A percentile compares a stretch with the other conserved stretches of the same genome.
phyloP scores from a whole-genome alignment of 30 jellyfish, hydroid and myxozoan genomes.

The Aurelia coerulea region DNA sequence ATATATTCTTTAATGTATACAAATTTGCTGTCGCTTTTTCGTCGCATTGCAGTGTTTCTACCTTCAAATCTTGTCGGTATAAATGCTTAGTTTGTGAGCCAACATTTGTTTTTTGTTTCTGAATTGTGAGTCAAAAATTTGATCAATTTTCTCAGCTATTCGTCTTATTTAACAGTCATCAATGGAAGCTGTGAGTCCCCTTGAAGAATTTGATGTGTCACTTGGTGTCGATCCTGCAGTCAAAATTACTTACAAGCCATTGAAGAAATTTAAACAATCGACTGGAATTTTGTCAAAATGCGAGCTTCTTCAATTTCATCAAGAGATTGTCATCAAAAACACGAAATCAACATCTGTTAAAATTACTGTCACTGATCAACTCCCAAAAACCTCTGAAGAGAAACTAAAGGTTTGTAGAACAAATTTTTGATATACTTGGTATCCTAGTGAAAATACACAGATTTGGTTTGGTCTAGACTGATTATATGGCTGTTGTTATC shows the following conservation, averaged over 20 bases:
- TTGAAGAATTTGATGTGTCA: constrained; percentile 89
- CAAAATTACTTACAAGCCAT: constrained; percentile 88
- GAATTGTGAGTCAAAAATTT: background rate
- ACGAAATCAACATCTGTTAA: constrained; percentile 68
- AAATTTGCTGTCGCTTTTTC: too few relatives aligned
- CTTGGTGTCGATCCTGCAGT: constrained; percentile 94
- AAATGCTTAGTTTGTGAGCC: too few relatives aligned
- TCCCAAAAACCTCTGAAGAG: constrained; percentile 83
- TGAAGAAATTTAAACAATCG: constrained; percentile 70
- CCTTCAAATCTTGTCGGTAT: too few relatives aligned
- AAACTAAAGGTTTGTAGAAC: constrained; percentile 71
- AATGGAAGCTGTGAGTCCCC: constrained; percentile 89
- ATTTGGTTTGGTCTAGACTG: too few relatives aligned
- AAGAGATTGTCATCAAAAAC: constrained; percentile 73
- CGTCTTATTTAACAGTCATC: constrained; percentile 44
- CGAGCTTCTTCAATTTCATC: constrained; percentile 57
- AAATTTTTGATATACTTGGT: too few relatives aligned
- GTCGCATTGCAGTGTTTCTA: too few relatives aligned
- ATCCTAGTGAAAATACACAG: too few relatives aligned
- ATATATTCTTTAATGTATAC: too few relatives aligned
- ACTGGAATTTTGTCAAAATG: constrained; percentile 75
- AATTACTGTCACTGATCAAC: constrained; percentile 73
- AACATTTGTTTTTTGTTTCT: background rate
- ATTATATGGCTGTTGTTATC: too few relatives aligned
- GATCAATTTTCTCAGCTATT: background rate